Conservation (phyloP, 2,888 invertebrate genomes). For the Sinhomidia bicolor region DNA sequence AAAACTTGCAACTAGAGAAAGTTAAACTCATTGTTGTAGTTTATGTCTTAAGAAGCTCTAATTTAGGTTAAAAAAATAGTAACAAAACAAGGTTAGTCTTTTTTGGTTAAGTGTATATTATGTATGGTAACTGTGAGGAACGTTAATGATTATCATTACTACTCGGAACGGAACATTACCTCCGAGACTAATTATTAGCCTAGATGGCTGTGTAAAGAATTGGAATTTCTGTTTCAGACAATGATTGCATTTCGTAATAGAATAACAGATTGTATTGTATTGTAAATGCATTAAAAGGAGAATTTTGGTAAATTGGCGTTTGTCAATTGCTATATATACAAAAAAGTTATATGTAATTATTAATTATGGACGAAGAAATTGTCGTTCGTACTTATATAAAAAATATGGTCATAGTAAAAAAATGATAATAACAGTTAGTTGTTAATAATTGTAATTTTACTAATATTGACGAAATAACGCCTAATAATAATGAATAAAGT, state of each 20-base stretch:
- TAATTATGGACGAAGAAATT: background rate
- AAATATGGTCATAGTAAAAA: background rate
- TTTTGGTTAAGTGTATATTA: background rate
- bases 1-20: conserved; percentile 28
- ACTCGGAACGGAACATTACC: background rate
- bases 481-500: conserved; percentile 40
- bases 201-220: background rate
- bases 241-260: conserved; percentile 8
- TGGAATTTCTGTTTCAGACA: conserved; percentile 1
- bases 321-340: conserved; percentile 17
- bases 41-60: background rate
- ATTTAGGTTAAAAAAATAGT: background rate
- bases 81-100: background rate
- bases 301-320: background rate
- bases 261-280: background rate
- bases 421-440: conserved; percentile 5
- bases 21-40: background rate
- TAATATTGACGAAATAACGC: conserved; percentile 41
- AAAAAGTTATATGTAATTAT: background rate
- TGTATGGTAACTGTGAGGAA: background rate
- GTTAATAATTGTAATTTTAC: conserved; percentile 44
- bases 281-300: background rate
- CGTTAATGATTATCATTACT: background rate
- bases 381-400: conserved; percentile 13
- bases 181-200: background rate